A percentile compares a stretch with the other conserved stretches of the same genome.
These are phyloP conservation scores for Macrotrachela quadricornifera DNA, from an alignment of 1,140 invertebrate genomes.

Conservation along the genomic window DNA sequence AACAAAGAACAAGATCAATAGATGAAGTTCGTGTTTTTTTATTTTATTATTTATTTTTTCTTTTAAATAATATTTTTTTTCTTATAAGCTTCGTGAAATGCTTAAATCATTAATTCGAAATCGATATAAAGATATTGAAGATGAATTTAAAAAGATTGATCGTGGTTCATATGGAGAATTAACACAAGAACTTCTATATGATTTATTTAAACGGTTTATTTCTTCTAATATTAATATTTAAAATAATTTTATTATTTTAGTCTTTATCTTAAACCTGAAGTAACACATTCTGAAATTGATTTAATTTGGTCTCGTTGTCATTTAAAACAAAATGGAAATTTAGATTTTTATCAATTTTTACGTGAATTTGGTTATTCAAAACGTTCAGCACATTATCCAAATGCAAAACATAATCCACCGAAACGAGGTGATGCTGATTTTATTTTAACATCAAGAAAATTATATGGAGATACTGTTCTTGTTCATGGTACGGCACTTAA, in stretches of 20 bases:
- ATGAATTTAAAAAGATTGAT: not conserved
- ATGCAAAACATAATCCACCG: conserved; percentile 25
- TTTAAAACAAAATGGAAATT: conserved; percentile 23
- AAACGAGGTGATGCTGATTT: conserved; percentile 25
- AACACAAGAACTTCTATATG: conserved; percentile 25
- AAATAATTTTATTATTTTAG: conserved; percentile 10
- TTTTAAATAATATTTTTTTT: not conserved
- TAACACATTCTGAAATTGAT: conserved; percentile 26
- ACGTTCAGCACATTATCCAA: conserved; percentile 25
- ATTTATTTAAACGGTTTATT: conserved; percentile 18
- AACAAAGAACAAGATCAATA: too few species aligned
- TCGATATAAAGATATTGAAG: conserved; percentile 21
- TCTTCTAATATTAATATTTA: not conserved
- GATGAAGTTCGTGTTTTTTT: not conserved
- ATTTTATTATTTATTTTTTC: not conserved
- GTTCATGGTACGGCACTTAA: conserved; percentile 23
- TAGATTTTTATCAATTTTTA: conserved; percentile 28
- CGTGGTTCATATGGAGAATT: conserved; percentile 17
- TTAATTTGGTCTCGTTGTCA: conserved; percentile 28
- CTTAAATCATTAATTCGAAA: conserved; percentile 21
- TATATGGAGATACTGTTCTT: conserved; percentile 26
- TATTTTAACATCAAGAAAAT: conserved; percentile 26
- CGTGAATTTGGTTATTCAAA: conserved; percentile 28
- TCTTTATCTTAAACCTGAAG: conserved; percentile 21
- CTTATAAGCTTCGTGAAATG: not conserved